A percentile compares a stretch with the other conserved stretches of the same genome.
These are phyloP conservation scores for mouse (Mus musculus) DNA, from an alignment of 2,113 vertebrate genomes.

Conservation along the genomic window GRCm39 chr4:108249501-108250000, in stretches of 20 bases:
- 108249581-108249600: not conserved
- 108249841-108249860: not conserved
- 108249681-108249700: not conserved
- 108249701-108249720: not conserved
- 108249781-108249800: not conserved
- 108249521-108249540: not conserved
- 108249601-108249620: not conserved
- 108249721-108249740: not conserved
- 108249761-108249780: not conserved
- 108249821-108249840: not conserved
- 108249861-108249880: not conserved
- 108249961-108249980: not conserved
- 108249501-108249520: not conserved
- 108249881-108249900: not conserved
- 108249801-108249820: not conserved
- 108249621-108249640: not conserved
- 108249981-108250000: not conserved
- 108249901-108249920: not conserved
- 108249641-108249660: not conserved
- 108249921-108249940: not conserved
- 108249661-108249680: not conserved
- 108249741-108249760: not conserved
- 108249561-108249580: not conserved
- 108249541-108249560: not conserved
- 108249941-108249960: not conserved